Evolutionary conservation across 1,140 invertebrate species (phyloP).

Genomic region (Agrilus planipennis): DNA sequence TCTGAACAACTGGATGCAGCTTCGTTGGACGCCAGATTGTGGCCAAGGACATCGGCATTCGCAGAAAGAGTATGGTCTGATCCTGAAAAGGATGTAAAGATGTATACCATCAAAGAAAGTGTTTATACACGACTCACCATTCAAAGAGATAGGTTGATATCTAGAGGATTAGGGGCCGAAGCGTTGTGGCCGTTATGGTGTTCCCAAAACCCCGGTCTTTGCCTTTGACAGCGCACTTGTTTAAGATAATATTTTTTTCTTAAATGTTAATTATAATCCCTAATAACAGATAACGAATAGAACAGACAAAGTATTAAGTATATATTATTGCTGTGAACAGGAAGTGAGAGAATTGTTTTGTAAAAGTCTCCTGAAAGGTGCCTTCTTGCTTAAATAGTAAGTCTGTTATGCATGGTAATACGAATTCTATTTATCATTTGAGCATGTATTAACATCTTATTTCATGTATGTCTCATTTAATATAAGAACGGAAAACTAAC

Average conservation of each 20-base stretch:
- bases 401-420: neutral
- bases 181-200: slow-evolving; percentile 66
- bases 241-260: slow-evolving; percentile 10
- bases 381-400: neutral
- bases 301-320: neutral
- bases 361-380: neutral
- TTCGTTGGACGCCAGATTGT: slow-evolving; percentile 52
- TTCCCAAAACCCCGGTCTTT: slow-evolving; percentile 57
- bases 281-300: neutral
- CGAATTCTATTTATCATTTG: no score
- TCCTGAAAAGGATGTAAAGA: slow-evolving; percentile 20
- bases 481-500: no score
- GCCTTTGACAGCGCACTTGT: slow-evolving; percentile 39
- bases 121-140: slow-evolving; percentile 54
- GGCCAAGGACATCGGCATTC: slow-evolving; percentile 54
- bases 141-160: slow-evolving; percentile 48
- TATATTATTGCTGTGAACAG: neutral
- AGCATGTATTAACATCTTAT: no score
- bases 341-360: neutral
- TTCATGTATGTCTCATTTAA: no score
- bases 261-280: slow-evolving; percentile 3
- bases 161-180: slow-evolving; percentile 50
- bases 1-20: slow-evolving; percentile 50
- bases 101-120: slow-evolving; percentile 31
- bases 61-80: slow-evolving; percentile 47